Evolutionary conservation across 2,113 vertebrate species (phyloP), one percentile per base, ranked within the genome.

Genomic region (Macaca fascicularis): DNA sequence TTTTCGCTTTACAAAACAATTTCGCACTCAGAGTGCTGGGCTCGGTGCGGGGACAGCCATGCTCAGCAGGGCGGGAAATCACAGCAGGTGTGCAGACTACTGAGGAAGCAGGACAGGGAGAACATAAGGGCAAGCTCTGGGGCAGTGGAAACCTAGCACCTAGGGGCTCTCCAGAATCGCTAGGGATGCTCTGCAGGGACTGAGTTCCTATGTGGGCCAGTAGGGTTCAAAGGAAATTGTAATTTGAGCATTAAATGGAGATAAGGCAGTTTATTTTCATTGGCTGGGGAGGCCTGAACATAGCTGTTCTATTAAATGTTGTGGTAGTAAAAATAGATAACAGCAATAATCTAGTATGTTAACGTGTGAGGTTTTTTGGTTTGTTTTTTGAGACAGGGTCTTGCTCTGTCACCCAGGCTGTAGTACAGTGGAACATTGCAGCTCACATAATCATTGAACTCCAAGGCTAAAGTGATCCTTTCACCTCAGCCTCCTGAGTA

Each of bases 291-390:
- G 22, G 43, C 13, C 76, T 64, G 43, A 90, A 61, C 5, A 57
- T 43, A 90, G 43, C 27, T 72, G 57, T 87, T 81, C 7, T 82
- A 10, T 78, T 90, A 78, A 80, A 87, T 59, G 38, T 38, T 43
- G 10, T 20, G 72, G 75, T n/a, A 93, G 38, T 90, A 90, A 90
- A 95, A 90, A 81, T 27, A 90, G 55, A 76, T 64, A 70, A 92
- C 52, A 84, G 2, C 52, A 92, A 81, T 48, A 91, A 89, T 92
- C 35, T 80, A 78, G 32, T 82, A 64, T 64, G n/a, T 57, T 27
- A 64, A 64, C 27, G 6, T 64, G 61, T 64, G 27, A 55, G 25
- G 61, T 69, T 14, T 67, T 32, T 35, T 35, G 16, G 32, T 69
- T 35, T 14, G 48, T 50, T 67, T 35, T 35, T 69, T 35, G 14